phyloP scores from a whole-genome alignment of 2,888 invertebrate genomes.

The Clistopyga incitator region DNA sequence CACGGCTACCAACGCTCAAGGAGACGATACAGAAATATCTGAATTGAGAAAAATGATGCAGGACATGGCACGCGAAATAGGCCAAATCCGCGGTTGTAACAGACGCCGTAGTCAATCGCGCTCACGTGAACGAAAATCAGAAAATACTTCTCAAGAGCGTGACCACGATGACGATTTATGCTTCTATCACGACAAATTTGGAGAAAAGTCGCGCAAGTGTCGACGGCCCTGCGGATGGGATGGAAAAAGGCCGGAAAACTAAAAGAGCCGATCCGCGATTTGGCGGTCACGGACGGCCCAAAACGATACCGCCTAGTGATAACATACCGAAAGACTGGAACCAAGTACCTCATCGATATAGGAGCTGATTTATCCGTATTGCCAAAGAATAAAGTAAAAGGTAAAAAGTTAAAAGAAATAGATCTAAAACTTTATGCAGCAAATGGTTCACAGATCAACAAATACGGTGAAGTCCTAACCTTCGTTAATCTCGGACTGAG shows the following conservation, averaged over 20 bases:
- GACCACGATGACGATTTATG: conserved; percentile 9
- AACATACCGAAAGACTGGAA: conserved; percentile 13
- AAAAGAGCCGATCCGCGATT: conserved; percentile 9
- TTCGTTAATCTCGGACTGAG: conserved; percentile 6
- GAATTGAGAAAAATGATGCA: conserved; percentile 7
- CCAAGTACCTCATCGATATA: conserved; percentile 13
- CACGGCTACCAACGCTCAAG: conserved; percentile 30
- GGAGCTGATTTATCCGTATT: conserved; percentile 26
- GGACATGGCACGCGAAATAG: not conserved
- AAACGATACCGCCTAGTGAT: conserved; percentile 47
- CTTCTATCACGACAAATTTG: conserved; percentile 49
- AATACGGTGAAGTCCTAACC: not conserved
- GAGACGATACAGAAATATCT: not conserved
- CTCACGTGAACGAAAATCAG: not conserved
- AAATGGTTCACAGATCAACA: conserved; percentile 11
- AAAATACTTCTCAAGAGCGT: not conserved
- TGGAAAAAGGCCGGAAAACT: conserved; percentile 34
- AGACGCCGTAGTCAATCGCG: conserved; percentile 3
- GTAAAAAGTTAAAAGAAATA: not conserved
- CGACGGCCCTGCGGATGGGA: conserved; percentile 35
- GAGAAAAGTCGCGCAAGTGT: conserved; percentile 47
- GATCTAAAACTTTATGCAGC: conserved; percentile 70
- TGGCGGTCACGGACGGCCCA: conserved; percentile 33
- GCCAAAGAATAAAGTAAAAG: conserved; percentile 44
- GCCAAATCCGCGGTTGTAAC: not conserved